Base-by-base conservation (phyloP, 2,797 vertebrate species). In the Anisognathus igniventris region DNA sequence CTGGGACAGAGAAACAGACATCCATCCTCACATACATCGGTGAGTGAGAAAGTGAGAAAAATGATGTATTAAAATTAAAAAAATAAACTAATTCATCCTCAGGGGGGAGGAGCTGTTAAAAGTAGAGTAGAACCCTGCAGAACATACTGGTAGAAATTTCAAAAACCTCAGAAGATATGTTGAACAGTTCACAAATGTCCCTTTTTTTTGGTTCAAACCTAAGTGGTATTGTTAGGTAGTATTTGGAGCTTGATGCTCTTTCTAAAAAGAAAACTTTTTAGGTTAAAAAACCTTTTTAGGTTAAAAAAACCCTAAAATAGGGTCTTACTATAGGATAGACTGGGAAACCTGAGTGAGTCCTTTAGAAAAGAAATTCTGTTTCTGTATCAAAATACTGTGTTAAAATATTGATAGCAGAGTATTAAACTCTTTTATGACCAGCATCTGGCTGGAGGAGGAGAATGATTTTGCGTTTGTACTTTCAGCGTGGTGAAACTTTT, bases 1-100 rank as follows among this genome's bases (percentile, higher is more conserved):
- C 99, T 25, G 99, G 99, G 84, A 99, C 98, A 25, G 98, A 99
- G 91, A 96, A 98, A 35, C 96, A 98, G 93, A 98, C 88, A 28
- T 98, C 99, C 50, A 96, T 78, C 28, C 98, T 99, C 51, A 98
- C 95, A 14, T 99, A 99, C 44, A 98, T 98, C 0, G 98, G 99
- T 98, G 94, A 98, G 98, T 88, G 24, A 70, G 61, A 88, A 95
- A 98, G 98, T 88, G 27, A 70, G 61, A 82, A 75, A 73, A 78
- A 12, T 7, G 6, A 6, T 2, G 5, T 12, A 27, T 61, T 61
- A 31, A 42, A 61, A 42, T 42, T 31, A 1, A 13, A 66, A 54
- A 76, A 37, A 25, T 23, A 37, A 73, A 28, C 6, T 15, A 33
- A 35, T 50, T 10, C 2, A 17, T 28, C 4, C 8, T 53, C 13